Evolutionary conservation across 2,113 vertebrate genomes (phyloP).

Genomic region (Uropsilus gracilis): DNA sequence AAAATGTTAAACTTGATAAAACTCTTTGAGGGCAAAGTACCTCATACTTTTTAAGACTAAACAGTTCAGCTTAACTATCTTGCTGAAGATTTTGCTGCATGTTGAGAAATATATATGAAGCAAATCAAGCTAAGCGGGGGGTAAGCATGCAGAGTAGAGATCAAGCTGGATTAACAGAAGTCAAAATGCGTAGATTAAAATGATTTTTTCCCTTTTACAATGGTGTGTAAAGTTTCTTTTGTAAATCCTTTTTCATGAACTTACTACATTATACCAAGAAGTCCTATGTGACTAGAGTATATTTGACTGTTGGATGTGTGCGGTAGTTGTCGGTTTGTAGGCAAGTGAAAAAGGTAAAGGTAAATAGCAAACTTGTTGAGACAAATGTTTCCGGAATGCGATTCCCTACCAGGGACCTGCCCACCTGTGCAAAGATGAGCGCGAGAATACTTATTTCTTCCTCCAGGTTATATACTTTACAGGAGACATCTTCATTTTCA

Average conservation of each 20-base stretch:
- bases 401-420: neutral
- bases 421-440: neutral
- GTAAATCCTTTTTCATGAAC: neutral
- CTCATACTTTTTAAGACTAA: conserved; percentile 20
- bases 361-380: conserved; percentile 13
- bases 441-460: neutral
- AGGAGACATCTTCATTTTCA: neutral
- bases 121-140: neutral
- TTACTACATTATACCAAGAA: conserved; percentile 27
- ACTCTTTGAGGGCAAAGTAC: neutral
- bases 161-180: neutral
- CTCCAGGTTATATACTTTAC: neutral
- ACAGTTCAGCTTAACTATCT: neutral
- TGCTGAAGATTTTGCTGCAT: neutral
- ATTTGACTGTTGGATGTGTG: neutral
- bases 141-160: neutral
- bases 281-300: neutral
- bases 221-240: neutral
- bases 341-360: conserved; percentile 15
- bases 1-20: conserved; percentile 33
- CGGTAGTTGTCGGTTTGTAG: neutral
- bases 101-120: neutral
- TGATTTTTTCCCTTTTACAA: conserved; percentile 57
- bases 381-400: neutral
- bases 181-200: conserved; percentile 79